A percentile compares a stretch with the other conserved stretches of the same genome.
Conservation (phyloP, 2,888 invertebrate genomes). For the Myathropa florea region DNA sequence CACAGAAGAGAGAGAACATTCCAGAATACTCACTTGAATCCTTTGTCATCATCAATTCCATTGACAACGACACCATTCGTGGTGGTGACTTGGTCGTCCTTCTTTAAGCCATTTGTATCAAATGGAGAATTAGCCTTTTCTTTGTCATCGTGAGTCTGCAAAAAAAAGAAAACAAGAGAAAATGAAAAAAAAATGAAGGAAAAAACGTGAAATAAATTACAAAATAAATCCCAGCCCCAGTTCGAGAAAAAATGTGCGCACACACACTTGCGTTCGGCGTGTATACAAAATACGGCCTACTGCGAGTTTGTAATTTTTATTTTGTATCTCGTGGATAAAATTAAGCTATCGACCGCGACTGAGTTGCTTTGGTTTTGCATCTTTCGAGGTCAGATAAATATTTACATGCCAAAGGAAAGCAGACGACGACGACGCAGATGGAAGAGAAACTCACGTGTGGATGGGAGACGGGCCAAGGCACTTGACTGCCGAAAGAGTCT, state of each 20-base stretch:
- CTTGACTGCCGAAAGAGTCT: not conserved
- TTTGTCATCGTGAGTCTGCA: slow-evolving; percentile 81
- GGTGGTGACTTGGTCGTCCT: slow-evolving; percentile 82
- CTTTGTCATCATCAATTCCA: slow-evolving; percentile 92
- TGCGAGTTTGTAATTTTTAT: not conserved
- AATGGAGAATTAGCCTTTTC: slow-evolving; percentile 83
- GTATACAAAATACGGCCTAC: no score
- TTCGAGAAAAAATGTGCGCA: no score
- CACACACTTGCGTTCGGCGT: not conserved
- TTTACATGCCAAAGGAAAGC: slow-evolving; percentile 30
- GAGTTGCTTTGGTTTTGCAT: slow-evolving; percentile 14
- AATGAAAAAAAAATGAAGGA: not conserved
- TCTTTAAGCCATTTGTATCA: slow-evolving; percentile 81
- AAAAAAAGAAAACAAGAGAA: slow-evolving; percentile 48
- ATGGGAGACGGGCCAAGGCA: not conserved
- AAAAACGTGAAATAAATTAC: not conserved
- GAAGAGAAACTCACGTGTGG: not conserved
- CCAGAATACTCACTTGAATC: slow-evolving; percentile 89
- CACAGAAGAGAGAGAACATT: not conserved
- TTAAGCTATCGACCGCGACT: slow-evolving; percentile 38
- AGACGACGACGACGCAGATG: not conserved
- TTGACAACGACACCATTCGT: slow-evolving; percentile 84
- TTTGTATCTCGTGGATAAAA: not conserved
- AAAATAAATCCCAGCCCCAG: no score
- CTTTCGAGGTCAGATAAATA: slow-evolving; percentile 62